Base-by-base conservation (phyloP, 2,113 vertebrate genomes). In the Cygnus buccinator region DNA sequence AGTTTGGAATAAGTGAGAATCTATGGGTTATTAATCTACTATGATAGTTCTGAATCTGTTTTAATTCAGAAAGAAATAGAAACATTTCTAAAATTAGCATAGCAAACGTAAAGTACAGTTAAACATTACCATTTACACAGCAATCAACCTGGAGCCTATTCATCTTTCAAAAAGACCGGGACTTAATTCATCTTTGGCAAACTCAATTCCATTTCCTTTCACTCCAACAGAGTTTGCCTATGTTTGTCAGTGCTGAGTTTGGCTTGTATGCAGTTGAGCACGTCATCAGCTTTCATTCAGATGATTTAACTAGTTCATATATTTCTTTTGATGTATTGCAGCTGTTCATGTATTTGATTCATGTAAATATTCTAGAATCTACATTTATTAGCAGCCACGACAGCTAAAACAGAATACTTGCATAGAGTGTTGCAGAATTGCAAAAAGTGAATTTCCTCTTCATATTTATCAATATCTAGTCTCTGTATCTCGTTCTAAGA, bases 201-300 rank as follows among this genome's bases (percentile, higher is more conserved):
- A 84, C 66, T 95, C 18, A 4, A 0, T 78, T 95, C 65, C 70
- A 74, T 94, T 95, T 89, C 74, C 48, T 95, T 87, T 95, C 93
- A 65, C 84, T 75, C 87, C 2, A 6, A 25, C 37, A 57, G 91
- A 92, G 89, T 91, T 95, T 89, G 89, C 84, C 83, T 58, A 4
- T 43, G 67, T 94, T 75, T 94, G 48, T 94, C 89, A 87, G 57
- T 26, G 63, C 87, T 76, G 70, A 89, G 84, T 87, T 95, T 91
- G 89, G 77, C 81, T 95, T 66, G 73, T n/a, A 21, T 68, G 73
- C 91, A 58, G 77, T 62, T 93, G 72, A 87, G 93, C 77, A 57
- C 65, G 84, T 95, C 95, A 96, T 95, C 94, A 96, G 58, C 88
- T 93, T 94, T 95, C 93, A 96, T 95, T 97, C 91, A 95, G 44